These are phyloP conservation scores for Lytechinus pictus DNA, from an alignment of 35 echinoderm and acorn worm species.

Conservation along the genomic window DNA sequence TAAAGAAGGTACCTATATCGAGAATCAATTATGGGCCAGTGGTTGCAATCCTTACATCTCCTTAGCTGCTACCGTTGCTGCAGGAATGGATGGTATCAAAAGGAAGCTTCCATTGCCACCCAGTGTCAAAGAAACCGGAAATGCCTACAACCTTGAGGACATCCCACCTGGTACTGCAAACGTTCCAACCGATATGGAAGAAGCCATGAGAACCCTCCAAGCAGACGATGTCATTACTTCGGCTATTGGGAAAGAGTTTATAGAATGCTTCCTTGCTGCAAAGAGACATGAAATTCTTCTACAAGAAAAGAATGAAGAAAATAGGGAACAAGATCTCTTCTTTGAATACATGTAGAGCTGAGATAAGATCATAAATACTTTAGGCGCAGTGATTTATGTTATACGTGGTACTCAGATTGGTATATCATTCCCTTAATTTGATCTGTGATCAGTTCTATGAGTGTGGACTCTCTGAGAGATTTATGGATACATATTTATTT, in stretches of 20 bases:
- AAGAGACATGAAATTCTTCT: constrained; percentile 41
- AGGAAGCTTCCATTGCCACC: constrained; percentile 31
- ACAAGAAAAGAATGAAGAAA: constrained; percentile 33
- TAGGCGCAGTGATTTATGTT: too few relatives aligned
- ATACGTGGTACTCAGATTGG: too few relatives aligned
- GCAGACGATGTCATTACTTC: constrained; percentile 4
- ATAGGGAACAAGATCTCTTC: constrained; percentile 26
- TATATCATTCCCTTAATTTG: too few relatives aligned
- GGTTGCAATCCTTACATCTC: constrained; percentile 48
- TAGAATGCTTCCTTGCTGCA: constrained; percentile 38
- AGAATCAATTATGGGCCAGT: constrained; percentile 29
- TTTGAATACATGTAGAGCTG: constrained; percentile 35
- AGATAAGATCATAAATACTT: too few relatives aligned
- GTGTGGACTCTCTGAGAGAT: too few relatives aligned
- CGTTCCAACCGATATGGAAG: constrained; percentile 46
- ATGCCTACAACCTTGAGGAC: constrained; percentile 27
- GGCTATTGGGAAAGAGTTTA: constrained; percentile 51
- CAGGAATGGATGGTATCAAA: constrained; percentile 83
- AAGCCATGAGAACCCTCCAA: constrained; percentile 21
- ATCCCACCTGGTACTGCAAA: constrained; percentile 7
- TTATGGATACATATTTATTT: too few relatives aligned
- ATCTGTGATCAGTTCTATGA: too few relatives aligned
- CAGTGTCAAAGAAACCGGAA: constrained; percentile 20
- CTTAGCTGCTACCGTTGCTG: constrained; percentile 68
- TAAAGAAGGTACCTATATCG: constrained; percentile 33